Evolutionary conservation across 1,140 invertebrate genomes (phyloP).

Genomic region (Temnothorax curvispinosus): DNA sequence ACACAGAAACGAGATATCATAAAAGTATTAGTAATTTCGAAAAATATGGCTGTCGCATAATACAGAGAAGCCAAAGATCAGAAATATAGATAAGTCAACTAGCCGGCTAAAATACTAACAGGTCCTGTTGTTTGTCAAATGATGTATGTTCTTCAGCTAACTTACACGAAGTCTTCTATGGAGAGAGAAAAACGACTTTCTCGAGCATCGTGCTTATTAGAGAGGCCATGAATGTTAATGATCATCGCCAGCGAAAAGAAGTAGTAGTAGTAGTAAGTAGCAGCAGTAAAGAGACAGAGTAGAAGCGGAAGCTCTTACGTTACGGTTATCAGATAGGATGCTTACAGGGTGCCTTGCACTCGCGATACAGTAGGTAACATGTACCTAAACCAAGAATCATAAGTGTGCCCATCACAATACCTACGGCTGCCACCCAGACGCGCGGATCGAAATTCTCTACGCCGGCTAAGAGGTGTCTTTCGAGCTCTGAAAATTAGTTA

Average conservation of each 20-base stretch:
- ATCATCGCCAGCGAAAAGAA: constrained; percentile 67
- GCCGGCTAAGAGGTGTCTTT: constrained; percentile 89
- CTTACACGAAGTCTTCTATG: constrained; percentile 47
- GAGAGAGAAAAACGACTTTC: constrained; percentile 31
- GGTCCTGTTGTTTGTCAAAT: constrained; percentile 70
- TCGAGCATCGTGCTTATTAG: constrained; percentile 50
- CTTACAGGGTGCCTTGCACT: constrained; percentile 90
- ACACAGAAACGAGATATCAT: constrained; percentile 76
- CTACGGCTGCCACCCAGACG: constrained; percentile 94
- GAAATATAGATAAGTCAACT: constrained; percentile 83
- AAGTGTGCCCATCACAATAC: constrained; percentile 94
- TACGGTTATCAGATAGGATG: constrained; percentile 79
- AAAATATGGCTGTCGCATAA: constrained; percentile 68
- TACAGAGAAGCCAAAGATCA: constrained; percentile 83
- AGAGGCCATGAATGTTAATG: constrained; percentile 34
- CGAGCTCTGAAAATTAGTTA: constrained; percentile 87
- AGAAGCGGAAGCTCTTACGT: constrained; percentile 84
- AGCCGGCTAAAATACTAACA: constrained; percentile 76
- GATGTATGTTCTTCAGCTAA: constrained; percentile 60
- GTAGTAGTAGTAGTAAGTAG: constrained; percentile 75
- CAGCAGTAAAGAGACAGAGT: constrained; percentile 85
- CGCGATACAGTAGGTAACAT: constrained; percentile 93
- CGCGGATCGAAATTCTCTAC: constrained; percentile 93
- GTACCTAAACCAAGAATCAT: constrained; percentile 92
- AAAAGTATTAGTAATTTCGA: constrained; percentile 65